Base-by-base conservation (phyloP, 2,888 invertebrate genomes). In the Parthenolecanium corni region DNA sequence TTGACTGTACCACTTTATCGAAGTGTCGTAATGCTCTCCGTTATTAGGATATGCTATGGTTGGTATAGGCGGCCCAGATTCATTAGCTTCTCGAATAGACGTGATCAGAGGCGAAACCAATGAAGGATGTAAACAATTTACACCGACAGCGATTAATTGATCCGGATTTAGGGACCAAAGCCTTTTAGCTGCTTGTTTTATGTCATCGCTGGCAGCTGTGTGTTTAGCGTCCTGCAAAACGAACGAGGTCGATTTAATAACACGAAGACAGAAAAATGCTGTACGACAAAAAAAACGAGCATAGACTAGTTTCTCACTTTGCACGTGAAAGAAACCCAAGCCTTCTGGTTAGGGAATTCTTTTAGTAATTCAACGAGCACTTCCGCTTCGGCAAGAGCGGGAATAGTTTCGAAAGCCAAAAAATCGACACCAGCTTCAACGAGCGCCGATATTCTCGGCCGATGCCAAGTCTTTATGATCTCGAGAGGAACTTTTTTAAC, bases 21-120 rank as follows among this genome's bases (percentile, higher is more conserved):
- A 78, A 70, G 80, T 78, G 62, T 83, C 81, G 77, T 86, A 90
- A 71, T 79, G 80, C 74, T 89, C 89, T 57, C 94, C 94, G 70
- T 90, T 91, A 73, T 95, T 95, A 3, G 95, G 93, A 75, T 95
- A 95, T 24, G 87, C 89, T 64, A 95, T 82, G 62, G 93, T 76
- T 2, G 89, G 88, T 65, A 89, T 80, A 56, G 53, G n/a, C 3
- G 44, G n/a, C 12, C 21, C 44, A 11, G 3, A 2, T 3, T 14
- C 25, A 63, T 54, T 63, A 21, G 63, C 53, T 16, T 76, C 73
- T 68, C 73, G 71, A 44, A 76, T 72, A 25, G 74, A 74, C 14
- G 74, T 76, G 68, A 81, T 80, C 52, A 89, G 74, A 1, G 79
- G 72, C 16, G 79, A 77, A 5, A 88, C 82, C 69, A 79, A 76